A percentile compares a stretch with the other conserved stretches of the same genome.
Conservation (phyloP, 2,113 vertebrate genomes). For the Arothron firmamentum region DNA sequence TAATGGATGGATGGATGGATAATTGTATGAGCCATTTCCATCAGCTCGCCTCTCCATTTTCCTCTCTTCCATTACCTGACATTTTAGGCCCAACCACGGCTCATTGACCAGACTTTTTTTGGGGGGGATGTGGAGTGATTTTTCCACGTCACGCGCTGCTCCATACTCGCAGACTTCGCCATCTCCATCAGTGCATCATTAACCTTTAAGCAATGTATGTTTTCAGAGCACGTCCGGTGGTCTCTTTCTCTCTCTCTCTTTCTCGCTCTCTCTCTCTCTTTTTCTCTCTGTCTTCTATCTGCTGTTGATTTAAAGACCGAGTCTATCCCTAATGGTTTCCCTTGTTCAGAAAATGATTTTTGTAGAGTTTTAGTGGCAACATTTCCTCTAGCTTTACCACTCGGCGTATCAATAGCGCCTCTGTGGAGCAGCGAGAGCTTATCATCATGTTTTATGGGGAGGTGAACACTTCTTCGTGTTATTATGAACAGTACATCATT, state of each 20-base stretch:
- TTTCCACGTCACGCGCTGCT: background rate
- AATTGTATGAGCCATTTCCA: background rate
- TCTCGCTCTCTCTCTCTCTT: conserved; percentile 12
- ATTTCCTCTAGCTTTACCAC: conserved; percentile 34
- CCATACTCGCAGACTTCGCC: conserved; percentile 10
- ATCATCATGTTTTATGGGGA: conserved; percentile 38
- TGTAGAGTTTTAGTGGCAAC: conserved; percentile 49
- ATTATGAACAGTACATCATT: conserved; percentile 3
- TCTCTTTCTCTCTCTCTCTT: conserved; percentile 4
- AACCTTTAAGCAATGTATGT: conserved; percentile 46
- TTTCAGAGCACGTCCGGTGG: conserved; percentile 35
- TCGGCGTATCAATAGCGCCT: conserved; percentile 31
- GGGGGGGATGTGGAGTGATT: background rate
- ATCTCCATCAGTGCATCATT: conserved; percentile 38
- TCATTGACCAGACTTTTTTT: background rate
- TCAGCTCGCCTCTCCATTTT: background rate
- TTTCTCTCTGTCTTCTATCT: background rate
- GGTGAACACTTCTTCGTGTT: conserved; percentile 28
- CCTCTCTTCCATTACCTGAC: conserved; percentile 3
- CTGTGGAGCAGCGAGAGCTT: conserved; percentile 31
- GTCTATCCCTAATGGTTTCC: conserved; percentile 43
- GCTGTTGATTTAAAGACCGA: conserved; percentile 47
- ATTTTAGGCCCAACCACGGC: conserved; percentile 1
- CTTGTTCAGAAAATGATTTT: conserved; percentile 44
- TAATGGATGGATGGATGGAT: background rate